These are phyloP conservation scores for Murina feae DNA, from an alignment of 2,113 vertebrate species.

Conservation along the genomic window DNA sequence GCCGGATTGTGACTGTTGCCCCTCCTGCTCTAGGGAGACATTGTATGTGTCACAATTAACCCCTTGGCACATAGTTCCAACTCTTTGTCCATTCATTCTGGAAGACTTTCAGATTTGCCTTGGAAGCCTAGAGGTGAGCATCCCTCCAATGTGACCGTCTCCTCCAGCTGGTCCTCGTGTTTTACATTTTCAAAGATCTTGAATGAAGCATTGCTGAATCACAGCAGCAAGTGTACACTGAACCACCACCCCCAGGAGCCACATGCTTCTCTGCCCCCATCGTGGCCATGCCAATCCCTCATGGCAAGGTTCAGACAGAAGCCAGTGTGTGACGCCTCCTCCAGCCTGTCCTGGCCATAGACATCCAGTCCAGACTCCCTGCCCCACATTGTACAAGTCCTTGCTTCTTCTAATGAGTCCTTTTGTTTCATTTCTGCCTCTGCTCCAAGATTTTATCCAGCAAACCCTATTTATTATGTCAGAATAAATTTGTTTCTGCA, in stretches of 20 bases:
- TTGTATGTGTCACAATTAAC: neutral
- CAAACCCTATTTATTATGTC: neutral
- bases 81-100: neutral
- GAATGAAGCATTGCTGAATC: neutral
- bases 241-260: neutral
- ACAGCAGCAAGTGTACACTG: neutral
- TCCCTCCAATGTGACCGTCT: neutral
- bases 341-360: neutral
- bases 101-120: neutral
- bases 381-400: neutral
- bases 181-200: neutral
- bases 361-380: neutral
- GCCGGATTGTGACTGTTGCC: neutral
- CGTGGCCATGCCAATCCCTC: neutral
- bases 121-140: neutral
- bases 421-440: neutral
- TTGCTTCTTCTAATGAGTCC: neutral
- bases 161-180: neutral
- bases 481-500: neutral
- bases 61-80: neutral
- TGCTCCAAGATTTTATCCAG: conserved; percentile 9
- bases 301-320: conserved; percentile 1
- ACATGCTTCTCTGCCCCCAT: neutral
- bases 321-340: neutral
- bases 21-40: neutral